These are phyloP conservation scores for Hemibagrus guttatus DNA, from an alignment of 2,797 vertebrate species.

Conservation along the genomic window DNA sequence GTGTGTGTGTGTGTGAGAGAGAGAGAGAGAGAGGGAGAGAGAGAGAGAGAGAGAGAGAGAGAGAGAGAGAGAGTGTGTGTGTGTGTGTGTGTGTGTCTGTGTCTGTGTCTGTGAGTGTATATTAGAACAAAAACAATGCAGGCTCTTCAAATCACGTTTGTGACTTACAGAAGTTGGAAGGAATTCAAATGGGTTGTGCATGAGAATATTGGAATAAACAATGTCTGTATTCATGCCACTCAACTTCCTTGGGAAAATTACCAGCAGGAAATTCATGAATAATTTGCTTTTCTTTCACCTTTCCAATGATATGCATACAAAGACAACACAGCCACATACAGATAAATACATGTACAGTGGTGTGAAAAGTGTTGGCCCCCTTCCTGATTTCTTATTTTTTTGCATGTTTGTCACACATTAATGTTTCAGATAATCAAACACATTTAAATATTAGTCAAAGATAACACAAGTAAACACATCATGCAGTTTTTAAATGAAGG, in stretches of 20 bases:
- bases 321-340: constrained; percentile 10
- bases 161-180: constrained; percentile 65
- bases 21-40: no score
- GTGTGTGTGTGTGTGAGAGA: neutral
- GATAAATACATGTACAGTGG: neutral
- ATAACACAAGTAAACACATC: no score
- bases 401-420: no score
- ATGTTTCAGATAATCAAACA: no score
- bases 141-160: constrained; percentile 70
- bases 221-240: constrained; percentile 72
- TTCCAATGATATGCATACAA: constrained; percentile 57
- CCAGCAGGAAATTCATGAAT: constrained; percentile 70
- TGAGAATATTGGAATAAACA: constrained; percentile 61
- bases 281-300: constrained; percentile 58
- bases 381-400: no score
- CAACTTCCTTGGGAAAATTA: constrained; percentile 73
- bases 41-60: no score
- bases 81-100: constrained; percentile 11
- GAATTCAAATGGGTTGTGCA: constrained; percentile 38
- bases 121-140: constrained; percentile 59
- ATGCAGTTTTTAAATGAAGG: no score
- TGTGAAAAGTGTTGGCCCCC: no score
- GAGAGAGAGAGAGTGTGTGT: no score
- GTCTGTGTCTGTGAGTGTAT: neutral
- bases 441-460: no score